Base-by-base conservation (phyloP, 2,797 vertebrate genomes). In the Acrocephalus scirpaceus region DNA sequence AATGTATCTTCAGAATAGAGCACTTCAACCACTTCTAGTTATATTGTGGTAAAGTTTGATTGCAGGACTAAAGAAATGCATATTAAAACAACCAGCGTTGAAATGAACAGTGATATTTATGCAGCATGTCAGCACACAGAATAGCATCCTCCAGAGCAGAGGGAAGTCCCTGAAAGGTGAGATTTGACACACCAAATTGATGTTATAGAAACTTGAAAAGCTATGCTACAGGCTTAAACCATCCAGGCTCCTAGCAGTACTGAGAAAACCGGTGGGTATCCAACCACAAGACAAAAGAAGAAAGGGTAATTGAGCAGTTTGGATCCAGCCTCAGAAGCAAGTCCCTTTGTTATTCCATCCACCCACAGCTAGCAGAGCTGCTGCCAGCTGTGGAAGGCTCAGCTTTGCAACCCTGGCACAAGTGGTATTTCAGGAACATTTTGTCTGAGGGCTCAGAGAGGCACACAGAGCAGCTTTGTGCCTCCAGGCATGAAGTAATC, bases 1-100 rank as follows among this genome's bases (percentile, higher is more conserved):
- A 97, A 94, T 66, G 62, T 88, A 47, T 89, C 88, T 97, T 96
- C 91, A 90, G 93, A 89, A 95, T 40, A 29, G 71, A 97, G 96
- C 95, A 84, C 71, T 92, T 88, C 86, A 97, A 83, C 36, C 47
- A 83, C 89, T 95, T 96, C 48, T 85, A 92, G 70, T 88, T 96
- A 80, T 48, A 71, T 38, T 40, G 38, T 44, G 85, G 40, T 73
- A 92, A 86, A 87, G 87, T 92, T 95, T 92, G 86, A 96, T 97
- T 97, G 45, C 79, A 80, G 83, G 83, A 95, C 90, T 91, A 93
- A 96, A 87, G 54, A 95, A 96, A 86, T 50, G 32, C 32, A 13
- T 81, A 53, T 74, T 95, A 89, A 86, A 97, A 89, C 75, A 86
- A 86, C 61, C 48, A 86, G 45, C 56, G 82, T 50, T 23, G 22